Evolutionary conservation across 2,888 invertebrate species (phyloP).

Genomic region (Rhynchonema sp.): DNA sequence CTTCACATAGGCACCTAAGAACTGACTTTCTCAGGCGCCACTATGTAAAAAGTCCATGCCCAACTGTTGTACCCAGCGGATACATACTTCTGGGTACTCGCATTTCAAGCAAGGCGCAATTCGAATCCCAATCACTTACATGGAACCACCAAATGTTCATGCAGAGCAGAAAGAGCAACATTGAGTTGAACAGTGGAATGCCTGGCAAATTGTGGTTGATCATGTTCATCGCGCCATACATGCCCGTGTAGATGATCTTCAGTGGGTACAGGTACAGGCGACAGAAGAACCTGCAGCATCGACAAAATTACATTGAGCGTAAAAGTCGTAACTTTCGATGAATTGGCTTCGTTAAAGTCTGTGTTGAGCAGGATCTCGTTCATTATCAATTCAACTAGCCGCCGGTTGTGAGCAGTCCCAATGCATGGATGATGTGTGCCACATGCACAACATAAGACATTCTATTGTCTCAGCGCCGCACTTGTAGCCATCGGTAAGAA

Average conservation of each 20-base stretch:
- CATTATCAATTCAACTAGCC: too few species aligned
- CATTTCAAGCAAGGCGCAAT: neutral
- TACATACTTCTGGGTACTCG: too few species aligned
- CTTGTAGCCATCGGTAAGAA: too few species aligned
- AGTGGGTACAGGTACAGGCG: constrained; percentile 29
- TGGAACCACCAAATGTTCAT: constrained; percentile 30
- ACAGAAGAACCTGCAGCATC: constrained; percentile 21
- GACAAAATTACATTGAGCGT: neutral
- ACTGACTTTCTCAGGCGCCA: too few species aligned
- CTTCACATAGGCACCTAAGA: too few species aligned
- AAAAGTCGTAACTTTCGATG: neutral
- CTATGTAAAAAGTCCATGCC: too few species aligned
- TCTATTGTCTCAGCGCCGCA: too few species aligned
- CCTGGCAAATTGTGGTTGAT: constrained; percentile 15
- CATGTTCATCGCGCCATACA: constrained; percentile 13
- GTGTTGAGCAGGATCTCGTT: too few species aligned
- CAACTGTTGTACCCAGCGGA: too few species aligned
- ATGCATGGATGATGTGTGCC: too few species aligned
- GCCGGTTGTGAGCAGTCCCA: too few species aligned
- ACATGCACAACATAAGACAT: too few species aligned
- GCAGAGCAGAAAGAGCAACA: constrained; percentile 22
- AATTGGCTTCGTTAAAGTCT: neutral
- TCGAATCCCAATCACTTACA: constrained; percentile 12
- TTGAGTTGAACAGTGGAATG: constrained; percentile 21
- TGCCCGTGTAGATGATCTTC: constrained; percentile 23